Percentiles rank a stretch among this genome's conserved stretches.
Conservation (phyloP, 1,140 invertebrate genomes). For the Monomorium pharaonis region DNA sequence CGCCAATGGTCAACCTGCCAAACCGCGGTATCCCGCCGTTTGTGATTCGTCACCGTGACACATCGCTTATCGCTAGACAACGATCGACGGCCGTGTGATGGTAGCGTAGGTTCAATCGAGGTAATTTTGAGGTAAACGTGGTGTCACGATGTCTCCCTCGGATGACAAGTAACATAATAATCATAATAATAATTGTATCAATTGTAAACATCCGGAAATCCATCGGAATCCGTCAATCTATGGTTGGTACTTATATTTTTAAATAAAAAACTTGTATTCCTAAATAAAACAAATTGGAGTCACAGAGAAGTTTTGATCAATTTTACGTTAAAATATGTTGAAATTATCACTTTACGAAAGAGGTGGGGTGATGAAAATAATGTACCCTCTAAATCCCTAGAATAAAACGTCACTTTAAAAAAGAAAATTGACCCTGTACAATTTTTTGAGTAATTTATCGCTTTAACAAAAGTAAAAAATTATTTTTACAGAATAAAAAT, state of each 20-base stretch:
- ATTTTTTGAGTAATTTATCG: no score
- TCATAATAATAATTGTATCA: background rate
- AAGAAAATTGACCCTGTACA: no score
- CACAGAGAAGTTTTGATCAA: background rate
- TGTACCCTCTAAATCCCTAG: background rate
- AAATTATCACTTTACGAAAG: background rate
- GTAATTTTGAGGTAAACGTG: conserved; percentile 9
- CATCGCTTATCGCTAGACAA: conserved; percentile 23
- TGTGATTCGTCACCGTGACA: conserved; percentile 15
- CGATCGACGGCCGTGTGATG: conserved; percentile 4
- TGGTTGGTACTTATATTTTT: background rate
- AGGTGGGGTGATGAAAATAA: background rate
- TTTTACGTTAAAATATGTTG: background rate
- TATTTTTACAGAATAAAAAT: no score
- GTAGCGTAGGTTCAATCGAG: background rate
- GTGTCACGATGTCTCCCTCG: background rate
- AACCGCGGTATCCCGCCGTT: conserved; percentile 1
- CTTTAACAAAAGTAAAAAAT: no score
- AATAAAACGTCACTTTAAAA: no score
- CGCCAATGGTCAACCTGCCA: conserved; percentile 17
- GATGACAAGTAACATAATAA: background rate
- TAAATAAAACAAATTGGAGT: background rate
- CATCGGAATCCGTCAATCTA: background rate
- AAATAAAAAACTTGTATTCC: no score
- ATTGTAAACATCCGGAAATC: no score